Percentiles rank a stretch among this genome's conserved stretches.
phyloP scores from a whole-genome alignment of 2,797 vertebrate species.

The Aratinga solstitialis region DNA sequence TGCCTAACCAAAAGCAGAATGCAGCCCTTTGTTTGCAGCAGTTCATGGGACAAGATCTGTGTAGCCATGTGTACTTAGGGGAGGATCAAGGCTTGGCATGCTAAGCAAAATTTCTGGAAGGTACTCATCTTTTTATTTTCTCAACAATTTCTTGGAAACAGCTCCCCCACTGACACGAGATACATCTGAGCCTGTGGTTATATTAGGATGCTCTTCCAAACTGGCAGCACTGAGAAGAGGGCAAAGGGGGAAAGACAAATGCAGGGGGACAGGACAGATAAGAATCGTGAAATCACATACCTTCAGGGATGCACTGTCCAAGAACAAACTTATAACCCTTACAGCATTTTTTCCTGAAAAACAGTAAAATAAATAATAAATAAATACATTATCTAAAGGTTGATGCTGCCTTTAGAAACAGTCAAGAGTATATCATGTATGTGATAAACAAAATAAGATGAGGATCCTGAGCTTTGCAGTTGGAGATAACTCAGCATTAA shows the following conservation, averaged over 20 bases:
- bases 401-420: not conserved
- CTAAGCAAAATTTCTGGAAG: not conserved
- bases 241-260: not conserved
- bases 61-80: not conserved
- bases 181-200: not conserved
- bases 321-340: slow-evolving; percentile 96
- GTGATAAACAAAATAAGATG: not conserved
- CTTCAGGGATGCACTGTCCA: slow-evolving; percentile 98
- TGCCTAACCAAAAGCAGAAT: not conserved
- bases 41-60: not conserved
- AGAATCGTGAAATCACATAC: slow-evolving; percentile 78
- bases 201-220: not conserved
- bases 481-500: not conserved
- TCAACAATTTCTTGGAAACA: not conserved
- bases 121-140: not conserved
- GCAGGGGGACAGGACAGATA: not conserved
- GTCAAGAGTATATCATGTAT: not conserved
- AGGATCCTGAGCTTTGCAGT: not conserved
- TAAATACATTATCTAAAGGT: not conserved
- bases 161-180: not conserved
- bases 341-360: slow-evolving; percentile 95
- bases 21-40: not conserved
- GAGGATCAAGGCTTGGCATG: not conserved
- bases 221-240: not conserved
- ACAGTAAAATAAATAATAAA: slow-evolving; percentile 65